Evolutionary conservation across 2,888 invertebrate species (phyloP).

Genomic region (Strigamia maritima): DNA sequence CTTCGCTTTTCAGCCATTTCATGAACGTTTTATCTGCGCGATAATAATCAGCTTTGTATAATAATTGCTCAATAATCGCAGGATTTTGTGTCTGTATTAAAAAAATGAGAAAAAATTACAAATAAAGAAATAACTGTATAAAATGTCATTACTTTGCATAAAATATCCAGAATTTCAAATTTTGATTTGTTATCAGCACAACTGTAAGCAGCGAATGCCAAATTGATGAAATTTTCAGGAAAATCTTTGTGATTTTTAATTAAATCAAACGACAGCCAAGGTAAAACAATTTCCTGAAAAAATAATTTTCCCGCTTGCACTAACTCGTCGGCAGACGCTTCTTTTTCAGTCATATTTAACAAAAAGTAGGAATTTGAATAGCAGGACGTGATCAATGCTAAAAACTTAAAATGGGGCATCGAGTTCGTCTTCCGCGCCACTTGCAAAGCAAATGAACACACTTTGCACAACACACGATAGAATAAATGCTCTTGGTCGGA

Average conservation of each 20-base stretch:
- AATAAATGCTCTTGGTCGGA: background rate
- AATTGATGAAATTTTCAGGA: conserved; percentile 24
- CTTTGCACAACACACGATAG: background rate
- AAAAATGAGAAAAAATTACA: conserved; percentile 26
- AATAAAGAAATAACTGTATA: background rate
- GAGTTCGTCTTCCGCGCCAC: background rate
- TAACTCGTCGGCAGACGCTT: background rate
- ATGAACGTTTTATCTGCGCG: background rate
- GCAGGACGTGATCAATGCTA: background rate
- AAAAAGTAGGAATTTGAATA: conserved; percentile 34
- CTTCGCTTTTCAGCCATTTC: conserved; percentile 45
- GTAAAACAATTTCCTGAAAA: background rate
- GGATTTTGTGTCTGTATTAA: background rate
- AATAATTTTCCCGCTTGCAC: background rate
- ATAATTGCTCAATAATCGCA: background rate
- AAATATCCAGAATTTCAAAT: conserved; percentile 35
- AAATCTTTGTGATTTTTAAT: background rate
- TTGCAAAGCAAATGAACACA: background rate
- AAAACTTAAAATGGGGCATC: background rate
- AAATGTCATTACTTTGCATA: conserved; percentile 39
- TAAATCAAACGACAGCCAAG: background rate
- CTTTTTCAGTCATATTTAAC: conserved; percentile 31
- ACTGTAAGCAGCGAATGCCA: conserved; percentile 41
- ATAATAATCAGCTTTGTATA: background rate
- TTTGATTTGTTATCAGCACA: conserved; percentile 42